Base-by-base conservation (phyloP, 2,888 invertebrate species). In the Tuta absoluta region DNA sequence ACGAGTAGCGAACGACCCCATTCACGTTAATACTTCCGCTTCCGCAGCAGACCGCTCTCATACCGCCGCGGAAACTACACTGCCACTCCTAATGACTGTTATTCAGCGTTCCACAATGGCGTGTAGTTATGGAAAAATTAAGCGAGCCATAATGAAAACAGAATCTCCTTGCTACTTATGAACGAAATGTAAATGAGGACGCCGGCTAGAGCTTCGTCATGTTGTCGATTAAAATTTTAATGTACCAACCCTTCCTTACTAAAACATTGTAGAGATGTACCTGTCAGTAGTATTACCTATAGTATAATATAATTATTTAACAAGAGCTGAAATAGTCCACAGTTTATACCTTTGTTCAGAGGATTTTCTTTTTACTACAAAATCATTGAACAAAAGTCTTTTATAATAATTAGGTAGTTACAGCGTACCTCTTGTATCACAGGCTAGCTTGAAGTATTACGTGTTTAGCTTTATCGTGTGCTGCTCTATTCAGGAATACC, bases 131-230 rank as follows among this genome's bases (percentile, higher is more conserved):
- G 68, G 53, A 67, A 72, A 73, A 78, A 76, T 72, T 71, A 71
- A 66, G 72, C 62, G 64, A 71, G 71, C 75, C 72, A 75, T 76
- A 74, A 75, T 72, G 73, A 67, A 72, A 73, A 71, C 69, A 72
- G 70, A 71, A 74, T 69, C 66, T 71, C 68, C 69, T 45, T 45
- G 45, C 69, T 75, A 72, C 73, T 72, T 72, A 75, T 71, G 71
- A 78, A 79, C 73, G 75, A 77, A 75, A 81, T 78, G 75, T 71
- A 75, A 77, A 81, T 81, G 75, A 76, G 69, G 70, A 74, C 72
- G 67, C 62, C 33, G 66, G 66, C 66, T 68, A 51, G 56, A 57
- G 60, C 63, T 60, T 66, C 64, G 72, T 71, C 69, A 72, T 67
- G 69, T 70, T 71, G 69, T 58, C 68, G 66, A 53, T 24, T 45